Evolutionary conservation across 2,113 vertebrate species (phyloP).

Genomic region (Rallus limicola): DNA sequence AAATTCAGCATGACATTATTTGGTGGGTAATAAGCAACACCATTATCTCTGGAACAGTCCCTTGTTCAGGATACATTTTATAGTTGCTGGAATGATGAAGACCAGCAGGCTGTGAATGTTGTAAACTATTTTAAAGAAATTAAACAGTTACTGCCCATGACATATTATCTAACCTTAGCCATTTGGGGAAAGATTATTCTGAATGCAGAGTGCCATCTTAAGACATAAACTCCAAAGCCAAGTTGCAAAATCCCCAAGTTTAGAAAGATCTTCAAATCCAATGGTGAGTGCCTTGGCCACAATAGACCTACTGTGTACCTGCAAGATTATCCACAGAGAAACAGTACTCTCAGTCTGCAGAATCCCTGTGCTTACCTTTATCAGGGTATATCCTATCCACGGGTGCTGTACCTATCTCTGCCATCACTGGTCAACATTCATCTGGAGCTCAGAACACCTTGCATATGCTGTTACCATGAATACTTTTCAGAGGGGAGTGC

Average conservation of each 20-base stretch:
- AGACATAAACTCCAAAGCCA: background rate
- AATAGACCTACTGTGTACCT: background rate
- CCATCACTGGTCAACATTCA: background rate
- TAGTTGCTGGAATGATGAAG: background rate
- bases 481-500: background rate
- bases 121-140: background rate
- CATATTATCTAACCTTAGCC: background rate
- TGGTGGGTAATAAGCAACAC: background rate
- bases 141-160: background rate
- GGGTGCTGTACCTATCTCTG: background rate
- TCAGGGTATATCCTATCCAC: background rate
- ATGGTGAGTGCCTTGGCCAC: background rate
- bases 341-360: background rate
- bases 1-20: background rate
- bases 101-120: background rate
- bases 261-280: background rate
- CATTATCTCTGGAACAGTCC: background rate
- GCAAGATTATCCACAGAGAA: background rate
- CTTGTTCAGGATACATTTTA: background rate
- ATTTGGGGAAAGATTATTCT: background rate
- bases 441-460: background rate
- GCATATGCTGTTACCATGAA: background rate
- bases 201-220: background rate
- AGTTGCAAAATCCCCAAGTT: background rate
- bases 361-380: background rate